Evolutionary conservation across 2,888 invertebrate genomes (phyloP).

Genomic region (Cantharis lateralis): DNA sequence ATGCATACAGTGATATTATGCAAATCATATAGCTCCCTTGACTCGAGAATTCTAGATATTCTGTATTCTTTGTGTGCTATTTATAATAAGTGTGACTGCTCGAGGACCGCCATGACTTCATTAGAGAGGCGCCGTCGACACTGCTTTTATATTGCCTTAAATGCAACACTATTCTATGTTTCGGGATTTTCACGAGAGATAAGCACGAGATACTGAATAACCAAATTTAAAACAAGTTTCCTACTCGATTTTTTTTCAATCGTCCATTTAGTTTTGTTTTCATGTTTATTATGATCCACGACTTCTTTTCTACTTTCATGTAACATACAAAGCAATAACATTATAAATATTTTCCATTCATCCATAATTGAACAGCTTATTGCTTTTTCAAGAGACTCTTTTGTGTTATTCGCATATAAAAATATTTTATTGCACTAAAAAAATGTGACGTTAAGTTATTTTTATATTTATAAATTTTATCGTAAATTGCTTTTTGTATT

Average conservation of each 20-base stretch:
- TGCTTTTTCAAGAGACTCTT: neutral
- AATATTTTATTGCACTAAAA: neutral
- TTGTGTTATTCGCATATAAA: neutral
- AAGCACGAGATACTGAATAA: constrained; percentile 14
- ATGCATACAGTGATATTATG: constrained; percentile 39
- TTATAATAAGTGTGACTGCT: constrained; percentile 33
- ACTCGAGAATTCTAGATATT: constrained; percentile 35
- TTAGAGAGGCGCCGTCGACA: constrained; percentile 24
- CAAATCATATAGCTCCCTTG: constrained; percentile 36
- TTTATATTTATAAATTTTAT: neutral
- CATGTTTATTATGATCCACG: neutral
- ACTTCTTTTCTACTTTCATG: neutral
- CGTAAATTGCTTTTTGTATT: neutral
- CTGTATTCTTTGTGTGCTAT: constrained; percentile 31
- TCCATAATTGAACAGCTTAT: neutral
- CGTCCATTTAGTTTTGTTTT: neutral
- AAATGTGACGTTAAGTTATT: neutral
- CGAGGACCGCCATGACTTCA: constrained; percentile 30
- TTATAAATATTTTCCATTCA: neutral
- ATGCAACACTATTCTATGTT: constrained; percentile 22
- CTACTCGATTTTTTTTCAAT: constrained; percentile 13
- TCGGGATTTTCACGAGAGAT: constrained; percentile 19
- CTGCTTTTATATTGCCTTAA: constrained; percentile 17
- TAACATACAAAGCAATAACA: neutral
- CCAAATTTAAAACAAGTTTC: constrained; percentile 20